A percentile compares a stretch with the other conserved stretches of the same genome.
phyloP scores from a whole-genome alignment of 2,888 invertebrate species.

The Calameuta pallipes region DNA sequence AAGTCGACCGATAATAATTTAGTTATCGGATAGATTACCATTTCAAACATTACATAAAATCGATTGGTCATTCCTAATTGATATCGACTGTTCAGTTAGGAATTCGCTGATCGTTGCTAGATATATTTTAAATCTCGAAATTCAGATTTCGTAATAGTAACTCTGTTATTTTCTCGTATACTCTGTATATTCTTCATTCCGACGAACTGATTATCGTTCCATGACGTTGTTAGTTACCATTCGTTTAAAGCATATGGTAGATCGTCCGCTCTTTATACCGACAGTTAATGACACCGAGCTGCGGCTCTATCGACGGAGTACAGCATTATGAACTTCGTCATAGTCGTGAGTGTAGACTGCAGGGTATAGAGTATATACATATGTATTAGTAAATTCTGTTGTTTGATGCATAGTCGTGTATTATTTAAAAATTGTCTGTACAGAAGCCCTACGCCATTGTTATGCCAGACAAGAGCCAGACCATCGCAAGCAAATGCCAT shows the following conservation, averaged over 20 bases:
- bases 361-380: neutral
- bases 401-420: neutral
- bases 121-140: neutral
- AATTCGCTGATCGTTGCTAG: too few species aligned
- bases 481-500: constrained; percentile 26
- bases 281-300: neutral
- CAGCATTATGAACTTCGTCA: neutral
- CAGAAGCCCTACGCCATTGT: constrained; percentile 49
- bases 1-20: neutral
- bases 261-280: neutral
- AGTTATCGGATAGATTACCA: neutral
- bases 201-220: neutral
- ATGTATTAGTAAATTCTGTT: neutral
- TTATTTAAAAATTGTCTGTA: neutral
- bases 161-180: neutral
- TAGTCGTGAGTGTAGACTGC: neutral
- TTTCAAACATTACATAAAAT: neutral
- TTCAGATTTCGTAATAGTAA: neutral
- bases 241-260: neutral
- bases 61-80: neutral
- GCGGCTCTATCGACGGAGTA: neutral
- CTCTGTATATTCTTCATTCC: neutral
- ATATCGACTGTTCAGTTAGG: neutral
- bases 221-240: neutral
- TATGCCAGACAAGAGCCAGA: constrained; percentile 53